Conservation (phyloP, 2,113 vertebrate species). For the Rhinopomastus cyanomelas region DNA sequence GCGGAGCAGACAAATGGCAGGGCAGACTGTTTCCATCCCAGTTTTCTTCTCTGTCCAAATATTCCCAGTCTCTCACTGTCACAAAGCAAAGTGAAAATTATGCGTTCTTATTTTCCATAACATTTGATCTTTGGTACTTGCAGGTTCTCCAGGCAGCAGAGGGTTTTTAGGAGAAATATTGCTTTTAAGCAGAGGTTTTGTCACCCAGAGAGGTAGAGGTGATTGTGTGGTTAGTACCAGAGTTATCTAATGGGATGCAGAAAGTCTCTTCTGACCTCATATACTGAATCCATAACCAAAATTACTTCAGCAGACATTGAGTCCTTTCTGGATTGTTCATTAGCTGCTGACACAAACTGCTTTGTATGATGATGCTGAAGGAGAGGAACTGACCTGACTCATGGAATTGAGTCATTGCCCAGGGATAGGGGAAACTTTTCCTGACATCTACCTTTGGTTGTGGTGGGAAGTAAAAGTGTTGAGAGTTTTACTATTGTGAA, state of each 20-base stretch:
- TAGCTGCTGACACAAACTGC: not conserved
- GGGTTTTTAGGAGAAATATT: not conserved
- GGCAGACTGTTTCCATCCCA: constrained; percentile 39
- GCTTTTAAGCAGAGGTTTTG: constrained; percentile 11
- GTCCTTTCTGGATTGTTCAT: not conserved
- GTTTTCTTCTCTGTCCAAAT: constrained; percentile 37
- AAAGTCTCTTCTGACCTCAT: not conserved
- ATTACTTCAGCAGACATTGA: not conserved
- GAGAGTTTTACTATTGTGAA: not conserved
- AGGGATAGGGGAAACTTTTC: not conserved
- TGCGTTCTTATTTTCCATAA: not conserved
- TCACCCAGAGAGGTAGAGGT: not conserved
- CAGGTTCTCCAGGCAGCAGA: not conserved
- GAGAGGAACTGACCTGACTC: not conserved
- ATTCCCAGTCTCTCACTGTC: constrained; percentile 19
- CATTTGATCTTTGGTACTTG: constrained; percentile 11
- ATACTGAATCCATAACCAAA: not conserved
- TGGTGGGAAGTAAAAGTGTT: not conserved
- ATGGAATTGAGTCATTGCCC: not conserved
- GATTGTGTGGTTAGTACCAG: not conserved
- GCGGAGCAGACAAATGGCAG: constrained; percentile 49
- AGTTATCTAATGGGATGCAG: not conserved
- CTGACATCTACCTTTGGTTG: not conserved
- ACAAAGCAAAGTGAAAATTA: constrained; percentile 52
- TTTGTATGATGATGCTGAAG: not conserved